phyloP scores from a whole-genome alignment of 2,113 vertebrate species.

The Xerus inauris region DNA sequence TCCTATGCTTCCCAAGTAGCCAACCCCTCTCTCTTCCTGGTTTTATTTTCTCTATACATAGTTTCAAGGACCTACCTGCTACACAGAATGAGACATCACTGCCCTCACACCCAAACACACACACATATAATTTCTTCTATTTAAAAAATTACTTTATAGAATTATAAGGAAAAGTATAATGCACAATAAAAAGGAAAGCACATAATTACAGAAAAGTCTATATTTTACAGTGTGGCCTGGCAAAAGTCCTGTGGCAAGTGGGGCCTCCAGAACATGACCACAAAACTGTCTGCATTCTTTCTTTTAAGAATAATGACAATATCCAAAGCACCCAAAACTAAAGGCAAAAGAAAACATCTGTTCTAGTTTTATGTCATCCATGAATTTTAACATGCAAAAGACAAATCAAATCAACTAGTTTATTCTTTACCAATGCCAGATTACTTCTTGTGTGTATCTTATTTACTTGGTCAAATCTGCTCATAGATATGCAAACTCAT shows the following conservation, averaged over 20 bases:
- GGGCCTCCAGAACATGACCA: neutral
- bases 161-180: neutral
- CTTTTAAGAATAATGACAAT: slow-evolving; percentile 21
- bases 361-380: slow-evolving; percentile 1
- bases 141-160: slow-evolving; percentile 33
- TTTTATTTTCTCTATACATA: neutral
- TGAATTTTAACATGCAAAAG: slow-evolving; percentile 27
- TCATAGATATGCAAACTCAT: slow-evolving; percentile 19
- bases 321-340: neutral
- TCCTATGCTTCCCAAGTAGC: neutral
- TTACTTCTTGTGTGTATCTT: slow-evolving; percentile 24
- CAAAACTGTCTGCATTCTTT: neutral
- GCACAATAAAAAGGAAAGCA: neutral
- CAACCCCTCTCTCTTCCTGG: neutral
- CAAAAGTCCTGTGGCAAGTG: neutral
- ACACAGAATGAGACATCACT: neutral
- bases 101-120: too few species aligned
- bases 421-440: neutral
- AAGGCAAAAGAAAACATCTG: slow-evolving; percentile 56
- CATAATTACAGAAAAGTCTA: neutral
- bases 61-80: slow-evolving; percentile 18
- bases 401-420: neutral
- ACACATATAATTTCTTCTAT: neutral
- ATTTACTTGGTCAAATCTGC: slow-evolving; percentile 1
- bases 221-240: neutral